A percentile compares a stretch with the other conserved stretches of the same genome.
Conservation (phyloP, 2,113 vertebrate species). For the Anarhynchus alexandrinus region DNA sequence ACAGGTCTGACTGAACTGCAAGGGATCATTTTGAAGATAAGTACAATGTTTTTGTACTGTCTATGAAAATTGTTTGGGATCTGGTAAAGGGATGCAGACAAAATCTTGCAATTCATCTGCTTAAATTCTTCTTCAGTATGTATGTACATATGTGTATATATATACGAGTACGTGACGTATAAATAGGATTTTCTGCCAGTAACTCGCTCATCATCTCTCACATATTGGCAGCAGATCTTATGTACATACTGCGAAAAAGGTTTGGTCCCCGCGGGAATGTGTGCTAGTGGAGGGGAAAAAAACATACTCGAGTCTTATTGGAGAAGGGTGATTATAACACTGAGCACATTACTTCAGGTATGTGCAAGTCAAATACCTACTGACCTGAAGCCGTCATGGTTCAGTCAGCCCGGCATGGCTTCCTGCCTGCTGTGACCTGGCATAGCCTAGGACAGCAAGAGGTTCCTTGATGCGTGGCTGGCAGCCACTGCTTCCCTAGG, state of each 20-base stretch:
- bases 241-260: not conserved
- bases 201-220: not conserved
- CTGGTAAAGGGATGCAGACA: not conserved
- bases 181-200: not conserved
- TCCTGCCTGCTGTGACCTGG: conserved; percentile 32
- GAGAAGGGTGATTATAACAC: conserved; percentile 6
- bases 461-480: not conserved
- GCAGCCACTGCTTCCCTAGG: not conserved
- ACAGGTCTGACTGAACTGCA: not conserved
- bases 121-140: not conserved
- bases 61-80: not conserved
- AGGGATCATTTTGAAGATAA: not conserved
- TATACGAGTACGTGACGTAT: not conserved
- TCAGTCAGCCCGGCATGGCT: conserved; percentile 1
- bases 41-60: not conserved
- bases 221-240: not conserved
- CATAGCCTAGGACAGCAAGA: not conserved
- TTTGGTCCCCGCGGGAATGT: not conserved
- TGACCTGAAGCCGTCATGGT: conserved; percentile 31
- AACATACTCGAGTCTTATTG: not conserved
- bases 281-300: not conserved
- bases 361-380: conserved; percentile 38
- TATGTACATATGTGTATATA: not conserved
- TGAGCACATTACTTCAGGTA: conserved; percentile 21
- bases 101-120: not conserved